These are phyloP conservation scores for Pyxicephalus adspersus DNA, from an alignment of 2,113 vertebrate species.

Conservation along the genomic window DNA sequence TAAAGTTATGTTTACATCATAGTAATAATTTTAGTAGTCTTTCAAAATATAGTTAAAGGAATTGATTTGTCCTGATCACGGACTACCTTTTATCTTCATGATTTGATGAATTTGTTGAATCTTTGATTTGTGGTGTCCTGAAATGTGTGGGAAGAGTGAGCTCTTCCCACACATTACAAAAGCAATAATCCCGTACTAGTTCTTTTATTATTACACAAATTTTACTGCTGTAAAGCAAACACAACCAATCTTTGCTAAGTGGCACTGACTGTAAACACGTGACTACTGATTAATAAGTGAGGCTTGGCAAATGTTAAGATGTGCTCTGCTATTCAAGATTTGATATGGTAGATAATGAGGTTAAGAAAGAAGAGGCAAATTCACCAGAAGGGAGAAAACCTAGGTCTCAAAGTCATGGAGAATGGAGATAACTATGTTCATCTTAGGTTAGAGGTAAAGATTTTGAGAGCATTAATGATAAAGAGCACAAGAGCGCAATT, in stretches of 20 bases:
- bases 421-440: slow-evolving; percentile 55
- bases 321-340: slow-evolving; percentile 21
- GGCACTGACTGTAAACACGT: slow-evolving; percentile 20
- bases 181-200: no score
- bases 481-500: slow-evolving; percentile 53
- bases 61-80: no score
- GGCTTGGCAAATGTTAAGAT: slow-evolving; percentile 18
- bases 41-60: no score
- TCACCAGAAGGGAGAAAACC: slow-evolving; percentile 22
- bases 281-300: slow-evolving; percentile 35
- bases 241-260: not conserved
- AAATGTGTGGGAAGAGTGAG: no score
- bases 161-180: no score
- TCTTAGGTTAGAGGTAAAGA: slow-evolving; percentile 40
- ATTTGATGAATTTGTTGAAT: no score
- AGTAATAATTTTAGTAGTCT: no score
- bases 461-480: slow-evolving; percentile 43
- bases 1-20: no score
- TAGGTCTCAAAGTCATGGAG: slow-evolving; percentile 36
- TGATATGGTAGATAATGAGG: slow-evolving; percentile 43
- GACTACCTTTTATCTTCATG: no score
- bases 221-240: not conserved
- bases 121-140: no score
- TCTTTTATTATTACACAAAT: not conserved
- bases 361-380: slow-evolving; percentile 39